These are phyloP conservation scores for Lagopus muta DNA, from an alignment of 2,113 vertebrate species.

Conservation along the genomic window DNA sequence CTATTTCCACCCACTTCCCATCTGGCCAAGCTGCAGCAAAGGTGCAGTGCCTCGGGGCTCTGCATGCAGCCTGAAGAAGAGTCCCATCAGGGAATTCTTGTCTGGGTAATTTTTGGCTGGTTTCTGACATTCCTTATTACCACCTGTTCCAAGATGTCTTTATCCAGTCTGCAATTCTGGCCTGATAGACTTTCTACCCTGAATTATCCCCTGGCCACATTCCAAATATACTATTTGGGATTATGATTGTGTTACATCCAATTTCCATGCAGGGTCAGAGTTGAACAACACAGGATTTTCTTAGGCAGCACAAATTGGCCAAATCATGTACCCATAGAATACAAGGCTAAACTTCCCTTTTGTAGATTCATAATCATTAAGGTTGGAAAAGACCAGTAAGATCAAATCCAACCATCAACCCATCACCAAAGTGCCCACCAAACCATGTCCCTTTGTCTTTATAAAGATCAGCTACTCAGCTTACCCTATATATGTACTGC, in stretches of 20 bases:
- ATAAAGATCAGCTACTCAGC: not conserved
- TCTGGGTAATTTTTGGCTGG: not conserved
- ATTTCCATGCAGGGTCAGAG: not conserved
- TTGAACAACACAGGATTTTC: not conserved
- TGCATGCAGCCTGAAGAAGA: not conserved
- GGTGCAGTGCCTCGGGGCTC: fast-evolving
- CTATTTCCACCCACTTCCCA: not conserved
- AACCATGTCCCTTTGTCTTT: not conserved
- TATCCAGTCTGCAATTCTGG: fast-evolving
- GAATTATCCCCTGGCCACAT: not conserved
- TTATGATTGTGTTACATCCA: not conserved
- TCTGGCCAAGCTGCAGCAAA: not conserved
- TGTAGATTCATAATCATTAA: too few species aligned
- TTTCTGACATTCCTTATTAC: not conserved
- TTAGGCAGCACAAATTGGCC: not conserved
- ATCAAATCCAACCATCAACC: too few species aligned
- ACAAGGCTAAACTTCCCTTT: not conserved
- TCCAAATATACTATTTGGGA: not conserved
- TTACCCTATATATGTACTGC: not conserved
- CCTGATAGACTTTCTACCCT: not conserved
- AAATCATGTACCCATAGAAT: not conserved
- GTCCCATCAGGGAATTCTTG: not conserved
- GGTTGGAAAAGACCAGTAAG: too few species aligned
- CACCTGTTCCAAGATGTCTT: not conserved
- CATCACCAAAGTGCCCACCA: too few species aligned